Evolutionary conservation across 2,113 vertebrate species (phyloP).

Genomic region (Tupaia tana): DNA sequence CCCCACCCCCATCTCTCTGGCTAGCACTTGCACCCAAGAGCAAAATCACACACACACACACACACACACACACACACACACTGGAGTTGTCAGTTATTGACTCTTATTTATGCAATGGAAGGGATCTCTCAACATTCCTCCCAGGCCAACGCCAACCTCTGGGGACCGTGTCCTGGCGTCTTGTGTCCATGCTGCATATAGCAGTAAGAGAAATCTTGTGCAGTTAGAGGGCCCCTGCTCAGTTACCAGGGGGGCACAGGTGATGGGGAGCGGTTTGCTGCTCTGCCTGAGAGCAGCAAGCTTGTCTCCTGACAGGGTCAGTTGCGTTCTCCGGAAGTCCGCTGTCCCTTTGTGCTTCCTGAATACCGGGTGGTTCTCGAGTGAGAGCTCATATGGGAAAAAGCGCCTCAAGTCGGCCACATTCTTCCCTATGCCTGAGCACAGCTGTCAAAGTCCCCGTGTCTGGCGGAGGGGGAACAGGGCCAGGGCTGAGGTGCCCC

Average conservation of each 20-base stretch:
- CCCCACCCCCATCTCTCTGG: too few relatives aligned
- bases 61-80: too few relatives aligned
- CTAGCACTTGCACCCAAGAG: too few relatives aligned
- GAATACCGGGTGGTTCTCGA: background rate
- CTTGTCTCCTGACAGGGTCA: background rate
- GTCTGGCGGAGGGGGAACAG: too few relatives aligned
- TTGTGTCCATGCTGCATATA: background rate
- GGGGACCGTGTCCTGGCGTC: background rate
- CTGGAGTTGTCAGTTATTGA: background rate
- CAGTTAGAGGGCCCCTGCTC: background rate
- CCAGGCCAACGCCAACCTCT: background rate
- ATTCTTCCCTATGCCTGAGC: background rate
- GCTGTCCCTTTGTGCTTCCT: background rate
- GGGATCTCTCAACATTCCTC: background rate
- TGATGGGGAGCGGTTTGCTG: background rate
- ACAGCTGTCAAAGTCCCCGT: background rate
- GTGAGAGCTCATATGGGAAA: background rate
- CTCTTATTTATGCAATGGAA: background rate
- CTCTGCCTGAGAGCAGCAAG: background rate
- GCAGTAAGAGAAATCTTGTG: background rate
- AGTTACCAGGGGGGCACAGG: background rate
- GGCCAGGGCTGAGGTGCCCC: background rate
- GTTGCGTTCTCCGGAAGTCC: background rate
- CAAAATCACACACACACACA: too few relatives aligned
- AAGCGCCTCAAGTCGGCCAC: background rate